Base-by-base conservation (phyloP, 2,888 invertebrate species). In the Minunthozetes semirufus region DNA sequence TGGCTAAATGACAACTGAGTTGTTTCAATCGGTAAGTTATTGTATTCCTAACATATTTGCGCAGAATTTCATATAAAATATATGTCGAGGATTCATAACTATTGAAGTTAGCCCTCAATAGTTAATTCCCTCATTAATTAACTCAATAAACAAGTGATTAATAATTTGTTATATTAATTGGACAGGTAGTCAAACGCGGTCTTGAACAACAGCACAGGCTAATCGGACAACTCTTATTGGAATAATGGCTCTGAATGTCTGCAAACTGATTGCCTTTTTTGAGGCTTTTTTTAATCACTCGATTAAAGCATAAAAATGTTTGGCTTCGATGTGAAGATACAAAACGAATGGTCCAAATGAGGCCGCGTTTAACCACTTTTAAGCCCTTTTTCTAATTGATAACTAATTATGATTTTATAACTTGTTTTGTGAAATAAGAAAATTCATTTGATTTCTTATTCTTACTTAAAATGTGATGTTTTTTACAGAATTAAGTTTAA, bases 161-260 rank as follows among this genome's bases (percentile, higher is more conserved):
- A 17, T 17, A n/a, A 19, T 50, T 50, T 50, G 50, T 13, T 50
- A n/a, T 13, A 50, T 50, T 33, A 33, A 56, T 11, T 25, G 19
- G 3, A 63, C 19, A 63, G 63, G 63, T 63, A 17, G 63, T 33
- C 63, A 38, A 63, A 63, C 63, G 63, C 63, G 63, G 63, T 63
- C 38, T 29, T 33, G 17, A 63, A 13, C 8, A 63, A 63, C 63
- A 63, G 63, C 63, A 38, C 38, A n/a, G 63, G 63, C 63, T 29
- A 63, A 61, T 13, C 56, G 63, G 63, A 63, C 63, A 63, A 63
- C 63, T 63, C 63, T 63, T 63, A 61, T 63, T 33, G 63, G n/a
- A 63, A 33, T 33, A n/a, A 33, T 33, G 63, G 38, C 63, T 63
- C 17, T n/a, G 17, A 56, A 25, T 25, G 25, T 25, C 13, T 48